Conservation (phyloP, 2,888 invertebrate species). For the Ectemnius continuus region DNA sequence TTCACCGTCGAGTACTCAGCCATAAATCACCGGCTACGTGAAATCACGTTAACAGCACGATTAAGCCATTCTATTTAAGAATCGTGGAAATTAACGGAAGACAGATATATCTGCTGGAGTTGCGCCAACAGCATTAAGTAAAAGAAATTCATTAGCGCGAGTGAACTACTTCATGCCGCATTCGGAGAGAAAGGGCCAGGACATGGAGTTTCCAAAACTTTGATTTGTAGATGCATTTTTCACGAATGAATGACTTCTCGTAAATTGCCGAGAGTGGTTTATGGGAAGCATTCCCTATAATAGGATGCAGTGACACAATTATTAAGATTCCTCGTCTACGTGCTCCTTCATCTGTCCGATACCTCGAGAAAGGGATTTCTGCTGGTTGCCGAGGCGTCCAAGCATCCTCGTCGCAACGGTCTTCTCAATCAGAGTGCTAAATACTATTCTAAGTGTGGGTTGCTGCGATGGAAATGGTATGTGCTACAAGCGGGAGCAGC, state of each 20-base stretch:
- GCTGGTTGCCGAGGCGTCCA: constrained; percentile 3
- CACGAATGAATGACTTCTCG: too few relatives aligned
- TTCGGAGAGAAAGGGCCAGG: too few relatives aligned
- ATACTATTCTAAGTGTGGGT: constrained; percentile 8
- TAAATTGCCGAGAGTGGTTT: too few relatives aligned
- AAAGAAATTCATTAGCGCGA: too few relatives aligned
- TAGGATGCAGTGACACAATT: neutral
- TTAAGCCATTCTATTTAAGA: neutral
- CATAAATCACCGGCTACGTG: neutral
- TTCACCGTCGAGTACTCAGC: neutral
- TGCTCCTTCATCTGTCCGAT: neutral
- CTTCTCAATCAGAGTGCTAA: constrained; percentile 10
- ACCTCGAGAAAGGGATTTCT: neutral
- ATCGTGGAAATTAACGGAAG: neutral
- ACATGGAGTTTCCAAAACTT: too few relatives aligned
- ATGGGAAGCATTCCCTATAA: neutral
- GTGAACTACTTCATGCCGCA: too few relatives aligned
- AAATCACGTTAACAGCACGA: constrained; percentile 1
- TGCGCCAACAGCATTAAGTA: too few relatives aligned
- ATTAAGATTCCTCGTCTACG: neutral
- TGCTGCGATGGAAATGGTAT: constrained; percentile 11
- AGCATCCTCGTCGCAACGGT: neutral
- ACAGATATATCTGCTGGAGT: too few relatives aligned
- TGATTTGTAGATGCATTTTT: too few relatives aligned
- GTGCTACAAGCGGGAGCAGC: neutral